phyloP scores from a whole-genome alignment of 2,797 vertebrate species.

The Rhinella marina region DNA sequence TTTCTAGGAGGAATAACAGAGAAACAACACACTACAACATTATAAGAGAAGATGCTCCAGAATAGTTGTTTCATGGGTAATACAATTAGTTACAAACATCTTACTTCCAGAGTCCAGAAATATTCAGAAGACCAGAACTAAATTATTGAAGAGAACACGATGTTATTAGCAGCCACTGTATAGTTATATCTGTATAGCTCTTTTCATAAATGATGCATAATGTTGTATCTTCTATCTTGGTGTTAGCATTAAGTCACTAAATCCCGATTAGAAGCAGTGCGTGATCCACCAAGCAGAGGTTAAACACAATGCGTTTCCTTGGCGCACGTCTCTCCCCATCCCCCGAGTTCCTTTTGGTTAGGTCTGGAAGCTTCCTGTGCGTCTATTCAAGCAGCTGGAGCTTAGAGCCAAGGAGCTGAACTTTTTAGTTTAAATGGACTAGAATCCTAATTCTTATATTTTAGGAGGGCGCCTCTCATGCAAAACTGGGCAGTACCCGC shows the following conservation, averaged over 20 bases:
- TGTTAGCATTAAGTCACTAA: not conserved
- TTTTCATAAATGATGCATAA: not conserved
- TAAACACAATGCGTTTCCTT: constrained; percentile 47
- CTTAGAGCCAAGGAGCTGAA: constrained; percentile 38
- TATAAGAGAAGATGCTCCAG: too few relatives aligned
- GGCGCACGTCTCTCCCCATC: constrained; percentile 42
- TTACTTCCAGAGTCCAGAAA: too few relatives aligned
- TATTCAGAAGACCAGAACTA: too few relatives aligned
- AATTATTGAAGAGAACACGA: too few relatives aligned
- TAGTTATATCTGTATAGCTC: too few relatives aligned
- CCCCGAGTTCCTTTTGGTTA: constrained; percentile 49
- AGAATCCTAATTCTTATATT: not conserved
- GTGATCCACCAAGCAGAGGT: constrained; percentile 17
- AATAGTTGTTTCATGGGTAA: too few relatives aligned
- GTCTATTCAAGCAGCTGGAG: constrained; percentile 41
- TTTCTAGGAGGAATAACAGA: too few relatives aligned
- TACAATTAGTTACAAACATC: too few relatives aligned
- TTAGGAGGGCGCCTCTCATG: not conserved
- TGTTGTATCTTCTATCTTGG: not conserved
- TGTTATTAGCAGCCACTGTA: too few relatives aligned
- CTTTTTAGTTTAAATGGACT: constrained; percentile 13
- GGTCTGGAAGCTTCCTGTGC: constrained; percentile 61
- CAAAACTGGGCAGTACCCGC: constrained; percentile 16
- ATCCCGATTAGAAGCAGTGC: not conserved
- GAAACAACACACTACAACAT: too few relatives aligned